Evolutionary conservation across 92 coral and sea anemone genomes (phyloP).

Genomic region (Porites divaricata): DNA sequence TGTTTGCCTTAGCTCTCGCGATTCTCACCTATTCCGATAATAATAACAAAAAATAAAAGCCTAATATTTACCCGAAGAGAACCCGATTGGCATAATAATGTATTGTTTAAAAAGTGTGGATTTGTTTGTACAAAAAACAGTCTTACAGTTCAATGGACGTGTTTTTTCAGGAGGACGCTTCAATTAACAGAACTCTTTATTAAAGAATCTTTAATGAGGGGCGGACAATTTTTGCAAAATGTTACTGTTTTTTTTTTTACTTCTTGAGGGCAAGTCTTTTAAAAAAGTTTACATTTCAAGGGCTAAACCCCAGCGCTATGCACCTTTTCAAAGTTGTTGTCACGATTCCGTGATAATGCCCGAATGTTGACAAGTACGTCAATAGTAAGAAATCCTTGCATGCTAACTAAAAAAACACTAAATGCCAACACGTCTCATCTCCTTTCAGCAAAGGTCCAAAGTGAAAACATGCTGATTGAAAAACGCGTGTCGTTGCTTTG

Average conservation of each 20-base stretch:
- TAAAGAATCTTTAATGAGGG: too few relatives aligned
- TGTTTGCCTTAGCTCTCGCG: too few relatives aligned
- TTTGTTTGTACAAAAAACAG: neutral
- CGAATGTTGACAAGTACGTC: neutral
- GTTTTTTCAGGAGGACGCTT: neutral
- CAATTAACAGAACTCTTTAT: neutral
- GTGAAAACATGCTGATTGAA: neutral
- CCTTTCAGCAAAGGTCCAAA: neutral
- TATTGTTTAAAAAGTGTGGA: neutral
- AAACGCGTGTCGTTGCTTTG: neutral
- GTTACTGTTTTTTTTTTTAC: neutral
- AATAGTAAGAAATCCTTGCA: neutral
- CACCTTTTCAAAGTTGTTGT: neutral
- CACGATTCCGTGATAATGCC: neutral
- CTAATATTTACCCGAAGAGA: neutral
- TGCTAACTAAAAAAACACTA: neutral
- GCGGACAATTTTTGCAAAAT: neutral
- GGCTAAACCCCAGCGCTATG: constrained; percentile 4
- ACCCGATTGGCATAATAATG: neutral
- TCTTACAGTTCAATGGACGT: neutral
- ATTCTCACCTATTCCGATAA: too few relatives aligned
- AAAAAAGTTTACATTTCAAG: neutral
- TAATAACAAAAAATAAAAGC: neutral
- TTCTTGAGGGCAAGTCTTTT: neutral
- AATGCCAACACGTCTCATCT: constrained; percentile 1